Conservation (phyloP, 2,888 invertebrate species). For the Clitarchus hookeri region DNA sequence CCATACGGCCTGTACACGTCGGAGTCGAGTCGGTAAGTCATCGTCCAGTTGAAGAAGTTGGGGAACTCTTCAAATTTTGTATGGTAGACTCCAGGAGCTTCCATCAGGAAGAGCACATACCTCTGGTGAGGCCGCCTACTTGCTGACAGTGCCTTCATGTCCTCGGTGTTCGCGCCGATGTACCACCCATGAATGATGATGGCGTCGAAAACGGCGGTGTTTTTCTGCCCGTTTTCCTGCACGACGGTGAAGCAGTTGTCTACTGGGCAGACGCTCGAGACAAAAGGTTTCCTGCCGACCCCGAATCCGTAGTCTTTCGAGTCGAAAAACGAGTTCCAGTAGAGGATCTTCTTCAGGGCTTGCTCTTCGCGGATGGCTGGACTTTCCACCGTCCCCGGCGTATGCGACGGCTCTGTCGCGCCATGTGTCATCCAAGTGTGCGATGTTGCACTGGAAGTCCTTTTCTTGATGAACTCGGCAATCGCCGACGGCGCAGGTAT, state of each 20-base stretch:
- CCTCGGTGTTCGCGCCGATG: conserved; percentile 47
- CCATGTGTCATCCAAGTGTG: too few species aligned
- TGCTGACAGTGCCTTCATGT: conserved; percentile 53
- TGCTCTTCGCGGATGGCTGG: too few species aligned
- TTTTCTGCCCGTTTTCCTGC: conserved; percentile 37
- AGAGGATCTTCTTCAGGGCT: conserved; percentile 45
- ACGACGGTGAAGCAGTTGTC: conserved; percentile 55
- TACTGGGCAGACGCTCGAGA: conserved; percentile 51
- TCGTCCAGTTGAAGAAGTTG: conserved; percentile 70
- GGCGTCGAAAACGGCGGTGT: conserved; percentile 57
- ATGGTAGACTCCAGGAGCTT: conserved; percentile 52
- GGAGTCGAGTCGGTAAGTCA: conserved; percentile 66
- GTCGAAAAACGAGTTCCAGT: conserved; percentile 51
- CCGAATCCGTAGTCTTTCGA: conserved; percentile 47
- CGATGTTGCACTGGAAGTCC: too few species aligned
- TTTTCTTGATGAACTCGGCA: not conserved
- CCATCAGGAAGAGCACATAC: conserved; percentile 60
- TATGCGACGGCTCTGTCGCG: too few species aligned
- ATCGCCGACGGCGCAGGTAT: not conserved
- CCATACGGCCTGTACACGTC: conserved; percentile 73
- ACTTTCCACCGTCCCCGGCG: too few species aligned
- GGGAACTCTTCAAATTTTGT: conserved; percentile 42
- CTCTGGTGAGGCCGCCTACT: conserved; percentile 53
- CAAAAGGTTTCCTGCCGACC: conserved; percentile 43
- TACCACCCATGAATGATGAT: conserved; percentile 56